Evolutionary conservation across 2,797 vertebrate species (phyloP).

Genomic region (Tympanoctomys barrerae): DNA sequence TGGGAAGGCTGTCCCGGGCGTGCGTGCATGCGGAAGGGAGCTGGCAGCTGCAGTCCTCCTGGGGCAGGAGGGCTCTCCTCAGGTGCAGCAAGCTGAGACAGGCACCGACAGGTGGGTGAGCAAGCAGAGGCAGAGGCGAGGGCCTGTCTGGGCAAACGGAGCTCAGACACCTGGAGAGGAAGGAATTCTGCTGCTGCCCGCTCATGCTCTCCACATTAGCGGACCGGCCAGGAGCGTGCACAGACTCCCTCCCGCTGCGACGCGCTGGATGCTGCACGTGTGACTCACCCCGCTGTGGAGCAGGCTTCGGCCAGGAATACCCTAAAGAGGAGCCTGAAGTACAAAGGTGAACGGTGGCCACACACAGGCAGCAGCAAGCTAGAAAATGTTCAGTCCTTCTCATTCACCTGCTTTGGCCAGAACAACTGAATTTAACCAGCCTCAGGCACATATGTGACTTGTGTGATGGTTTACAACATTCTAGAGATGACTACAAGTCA

Average conservation of each 20-base stretch:
- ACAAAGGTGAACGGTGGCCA: not conserved
- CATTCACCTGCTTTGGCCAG: not conserved
- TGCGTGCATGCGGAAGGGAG: not conserved
- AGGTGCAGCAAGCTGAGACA: not conserved
- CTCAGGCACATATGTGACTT: not conserved
- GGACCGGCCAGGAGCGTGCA: not conserved
- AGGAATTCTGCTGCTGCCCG: not conserved
- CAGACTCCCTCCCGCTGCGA: not conserved
- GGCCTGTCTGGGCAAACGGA: not conserved
- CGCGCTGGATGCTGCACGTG: not conserved
- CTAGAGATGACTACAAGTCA: not conserved
- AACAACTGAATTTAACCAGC: slow-evolving; percentile 46
- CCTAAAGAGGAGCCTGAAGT: not conserved
- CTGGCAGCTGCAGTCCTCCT: not conserved
- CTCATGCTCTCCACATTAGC: not conserved
- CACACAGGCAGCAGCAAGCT: not conserved
- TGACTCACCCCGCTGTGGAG: not conserved
- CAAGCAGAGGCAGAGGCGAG: not conserved
- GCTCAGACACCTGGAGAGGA: not conserved
- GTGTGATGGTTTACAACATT: not conserved
- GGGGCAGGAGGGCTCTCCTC: not conserved
- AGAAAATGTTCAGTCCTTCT: not conserved
- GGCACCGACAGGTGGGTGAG: not conserved
- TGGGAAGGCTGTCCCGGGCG: not conserved
- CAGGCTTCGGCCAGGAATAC: not conserved